A percentile compares a stretch with the other conserved stretches of the same genome.
Conservation (phyloP, 2,797 vertebrate genomes). For the Rhinatrema bivittatum region DNA sequence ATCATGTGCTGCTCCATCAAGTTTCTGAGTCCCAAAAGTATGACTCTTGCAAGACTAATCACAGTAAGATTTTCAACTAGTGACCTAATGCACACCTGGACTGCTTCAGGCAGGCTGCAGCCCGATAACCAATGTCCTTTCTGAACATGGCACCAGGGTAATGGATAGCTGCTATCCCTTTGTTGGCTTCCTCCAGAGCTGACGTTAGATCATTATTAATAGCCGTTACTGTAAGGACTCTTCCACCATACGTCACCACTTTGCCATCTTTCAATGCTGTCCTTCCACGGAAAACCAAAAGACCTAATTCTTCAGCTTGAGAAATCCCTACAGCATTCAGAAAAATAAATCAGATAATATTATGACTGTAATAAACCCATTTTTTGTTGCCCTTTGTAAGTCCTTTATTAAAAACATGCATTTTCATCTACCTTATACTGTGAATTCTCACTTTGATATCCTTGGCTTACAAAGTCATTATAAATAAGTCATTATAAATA, state of each 20-base stretch:
- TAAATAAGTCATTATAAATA: too few relatives aligned
- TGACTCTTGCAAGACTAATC: too few relatives aligned
- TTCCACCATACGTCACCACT: constrained; percentile 65
- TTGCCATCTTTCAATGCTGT: constrained; percentile 52
- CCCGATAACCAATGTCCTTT: constrained; percentile 64
- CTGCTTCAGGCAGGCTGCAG: constrained; percentile 53
- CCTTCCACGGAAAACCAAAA: constrained; percentile 73
- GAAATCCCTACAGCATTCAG: constrained; percentile 57
- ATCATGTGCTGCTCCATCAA: too few relatives aligned
- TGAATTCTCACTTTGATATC: too few relatives aligned
- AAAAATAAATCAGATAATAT: too few relatives aligned
- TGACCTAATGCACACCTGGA: constrained; percentile 60
- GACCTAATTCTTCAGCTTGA: constrained; percentile 54
- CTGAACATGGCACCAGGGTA: constrained; percentile 67
- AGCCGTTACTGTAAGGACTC: constrained; percentile 69
- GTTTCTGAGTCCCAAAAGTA: too few relatives aligned
- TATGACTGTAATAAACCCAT: too few relatives aligned
- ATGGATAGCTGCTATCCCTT: constrained; percentile 48
- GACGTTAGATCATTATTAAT: constrained; percentile 53
- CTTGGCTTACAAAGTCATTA: too few relatives aligned
- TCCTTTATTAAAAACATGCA: too few relatives aligned
- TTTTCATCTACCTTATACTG: too few relatives aligned
- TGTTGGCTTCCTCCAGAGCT: constrained; percentile 61
- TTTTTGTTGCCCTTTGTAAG: too few relatives aligned
- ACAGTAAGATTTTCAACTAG: too few relatives aligned